These are phyloP conservation scores for Oreortyx pictus DNA, from an alignment of 2,797 vertebrate species.

Conservation along the genomic window DNA sequence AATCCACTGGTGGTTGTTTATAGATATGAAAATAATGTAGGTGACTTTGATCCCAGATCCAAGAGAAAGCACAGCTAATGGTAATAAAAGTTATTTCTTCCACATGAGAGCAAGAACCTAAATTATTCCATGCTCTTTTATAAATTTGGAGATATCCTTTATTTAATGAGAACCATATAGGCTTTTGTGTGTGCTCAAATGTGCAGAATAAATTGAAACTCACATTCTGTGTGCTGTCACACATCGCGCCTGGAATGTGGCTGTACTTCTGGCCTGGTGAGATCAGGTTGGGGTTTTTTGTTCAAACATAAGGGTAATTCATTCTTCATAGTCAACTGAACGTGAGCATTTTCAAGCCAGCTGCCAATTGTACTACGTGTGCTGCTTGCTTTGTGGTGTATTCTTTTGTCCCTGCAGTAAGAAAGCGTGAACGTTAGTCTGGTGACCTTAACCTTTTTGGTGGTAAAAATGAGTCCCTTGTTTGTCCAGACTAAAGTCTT, in stretches of 20 bases:
- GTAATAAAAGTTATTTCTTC: slow-evolving; percentile 21
- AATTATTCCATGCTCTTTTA: slow-evolving; percentile 38
- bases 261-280: slow-evolving; percentile 64
- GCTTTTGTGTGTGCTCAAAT: slow-evolving; percentile 69
- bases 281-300: slow-evolving; percentile 54
- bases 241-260: slow-evolving; percentile 42
- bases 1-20: slow-evolving; percentile 12
- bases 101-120: neutral
- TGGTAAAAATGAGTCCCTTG: slow-evolving; percentile 55
- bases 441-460: slow-evolving; percentile 55
- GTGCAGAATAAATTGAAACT: slow-evolving; percentile 62
- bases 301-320: slow-evolving; percentile 68
- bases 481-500: slow-evolving; percentile 44
- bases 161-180: slow-evolving; percentile 59
- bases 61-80: neutral
- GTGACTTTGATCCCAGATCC: neutral
- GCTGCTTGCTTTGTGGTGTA: slow-evolving; percentile 46
- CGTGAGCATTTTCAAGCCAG: slow-evolving; percentile 53
- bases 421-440: slow-evolving; percentile 12
- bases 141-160: slow-evolving; percentile 52
- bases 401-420: slow-evolving; percentile 44
- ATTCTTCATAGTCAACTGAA: slow-evolving; percentile 70
- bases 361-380: slow-evolving; percentile 43
- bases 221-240: slow-evolving; percentile 55
- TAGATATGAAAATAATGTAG: slow-evolving; percentile 32